Percentiles rank a stretch among this genome's conserved stretches.
These are phyloP conservation scores for Scaptomyza flava DNA, from an alignment of 2,888 invertebrate species.

Conservation along the genomic window DNA sequence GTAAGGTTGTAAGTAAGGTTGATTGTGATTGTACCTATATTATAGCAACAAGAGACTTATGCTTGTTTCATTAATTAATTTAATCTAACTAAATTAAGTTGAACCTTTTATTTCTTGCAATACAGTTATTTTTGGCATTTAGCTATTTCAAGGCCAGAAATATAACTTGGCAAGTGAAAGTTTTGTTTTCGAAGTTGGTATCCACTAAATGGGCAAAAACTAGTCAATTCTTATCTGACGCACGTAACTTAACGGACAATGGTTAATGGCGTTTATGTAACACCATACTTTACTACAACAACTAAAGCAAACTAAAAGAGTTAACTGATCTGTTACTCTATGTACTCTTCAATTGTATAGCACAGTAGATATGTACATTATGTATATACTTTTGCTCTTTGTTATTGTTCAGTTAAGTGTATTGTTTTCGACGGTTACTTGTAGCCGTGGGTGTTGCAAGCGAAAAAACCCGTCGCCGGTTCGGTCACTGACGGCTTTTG, in stretches of 20 bases:
- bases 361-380: neutral
- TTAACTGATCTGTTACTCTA: slow-evolving; percentile 14
- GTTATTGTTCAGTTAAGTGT: slow-evolving; percentile 4
- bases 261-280: slow-evolving; percentile 32
- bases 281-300: slow-evolving; percentile 1
- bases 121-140: slow-evolving; percentile 2
- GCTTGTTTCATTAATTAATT: slow-evolving; percentile 4
- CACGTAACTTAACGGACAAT: slow-evolving; percentile 22
- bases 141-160: slow-evolving; percentile 36
- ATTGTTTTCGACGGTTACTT: slow-evolving; percentile 18
- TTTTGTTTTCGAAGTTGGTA: slow-evolving; percentile 12
- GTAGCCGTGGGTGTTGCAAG: slow-evolving; percentile 45
- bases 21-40: neutral
- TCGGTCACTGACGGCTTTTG: slow-evolving; percentile 50
- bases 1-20: no score
- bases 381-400: slow-evolving; percentile 16
- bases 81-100: neutral
- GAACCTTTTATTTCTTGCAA: slow-evolving; percentile 27
- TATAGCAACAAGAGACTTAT: slow-evolving; percentile 7
- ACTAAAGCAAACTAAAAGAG: slow-evolving; percentile 12
- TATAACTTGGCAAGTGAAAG: slow-evolving; percentile 44
- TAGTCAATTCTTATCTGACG: slow-evolving; percentile 25
- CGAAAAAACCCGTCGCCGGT: slow-evolving; percentile 21
- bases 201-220: neutral
- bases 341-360: neutral